Evolutionary conservation across 2,113 vertebrate genomes (phyloP).

Genomic region (Heterotilapia buettikoferi): DNA sequence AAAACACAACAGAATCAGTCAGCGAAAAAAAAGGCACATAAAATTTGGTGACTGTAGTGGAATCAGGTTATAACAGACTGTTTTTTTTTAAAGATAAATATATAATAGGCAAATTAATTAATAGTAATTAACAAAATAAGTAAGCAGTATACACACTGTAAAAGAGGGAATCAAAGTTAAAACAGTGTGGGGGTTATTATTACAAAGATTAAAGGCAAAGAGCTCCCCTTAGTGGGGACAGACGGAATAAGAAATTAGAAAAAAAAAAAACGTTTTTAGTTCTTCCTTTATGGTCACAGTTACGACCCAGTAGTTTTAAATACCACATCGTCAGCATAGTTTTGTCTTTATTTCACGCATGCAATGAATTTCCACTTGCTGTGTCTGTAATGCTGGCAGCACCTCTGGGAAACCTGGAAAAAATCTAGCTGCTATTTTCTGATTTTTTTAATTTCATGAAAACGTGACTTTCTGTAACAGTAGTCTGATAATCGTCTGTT

Average conservation of each 20-base stretch:
- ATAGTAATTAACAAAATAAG: not conserved
- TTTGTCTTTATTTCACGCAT: not conserved
- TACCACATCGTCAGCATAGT: not conserved
- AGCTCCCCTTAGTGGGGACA: not conserved
- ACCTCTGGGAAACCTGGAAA: not conserved
- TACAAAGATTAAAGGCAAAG: not conserved
- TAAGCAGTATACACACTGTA: not conserved
- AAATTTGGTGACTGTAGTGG: not conserved
- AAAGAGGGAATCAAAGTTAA: not conserved
- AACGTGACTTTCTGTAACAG: not conserved
- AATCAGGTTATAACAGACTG: not conserved
- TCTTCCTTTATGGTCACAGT: not conserved
- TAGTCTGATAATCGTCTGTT: not conserved
- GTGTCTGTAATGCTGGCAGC: accelerated
- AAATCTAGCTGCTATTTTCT: not conserved
- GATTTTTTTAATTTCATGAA: not conserved
- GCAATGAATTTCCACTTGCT: accelerated
- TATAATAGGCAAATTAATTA: not conserved
- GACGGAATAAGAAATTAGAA: not conserved
- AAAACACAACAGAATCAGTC: not conserved
- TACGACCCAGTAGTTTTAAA: not conserved
- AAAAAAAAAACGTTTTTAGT: accelerated
- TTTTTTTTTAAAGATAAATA: not conserved
- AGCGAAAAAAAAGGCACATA: accelerated
- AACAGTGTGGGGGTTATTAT: not conserved